These are phyloP conservation scores for Equus przewalskii DNA, from an alignment of 2,113 vertebrate genomes.

Conservation along the genomic window DNA sequence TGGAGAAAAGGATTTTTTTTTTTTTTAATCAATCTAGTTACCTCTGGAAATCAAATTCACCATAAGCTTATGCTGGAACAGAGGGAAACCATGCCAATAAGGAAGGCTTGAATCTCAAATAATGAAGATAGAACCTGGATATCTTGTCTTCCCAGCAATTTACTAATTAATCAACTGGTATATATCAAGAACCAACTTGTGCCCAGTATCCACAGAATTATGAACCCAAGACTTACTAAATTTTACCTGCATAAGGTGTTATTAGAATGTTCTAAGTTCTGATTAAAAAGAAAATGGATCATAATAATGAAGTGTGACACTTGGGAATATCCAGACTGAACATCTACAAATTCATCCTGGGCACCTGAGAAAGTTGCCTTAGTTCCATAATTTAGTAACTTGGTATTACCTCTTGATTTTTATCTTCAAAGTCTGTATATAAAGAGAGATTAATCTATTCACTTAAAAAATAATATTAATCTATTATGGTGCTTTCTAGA, in stretches of 20 bases:
- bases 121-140: background rate
- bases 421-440: background rate
- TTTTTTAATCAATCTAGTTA: background rate
- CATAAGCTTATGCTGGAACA: background rate
- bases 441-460: background rate
- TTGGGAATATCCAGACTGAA: background rate
- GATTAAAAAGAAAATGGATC: background rate
- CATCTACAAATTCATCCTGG: background rate
- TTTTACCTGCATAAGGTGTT: slow-evolving; percentile 2
- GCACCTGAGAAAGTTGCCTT: background rate
- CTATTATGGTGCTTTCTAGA: background rate
- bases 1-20: background rate
- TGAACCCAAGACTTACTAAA: background rate
- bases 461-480: background rate
- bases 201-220: background rate
- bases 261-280: background rate
- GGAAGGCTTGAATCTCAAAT: background rate
- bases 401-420: background rate
- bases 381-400: background rate
- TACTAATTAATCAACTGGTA: background rate
- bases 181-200: background rate
- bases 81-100: background rate
- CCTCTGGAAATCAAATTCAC: background rate
- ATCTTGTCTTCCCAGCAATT: background rate
- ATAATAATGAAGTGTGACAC: background rate